phyloP scores from a whole-genome alignment of 2,113 vertebrate genomes.

The Macroglossus sobrinus region DNA sequence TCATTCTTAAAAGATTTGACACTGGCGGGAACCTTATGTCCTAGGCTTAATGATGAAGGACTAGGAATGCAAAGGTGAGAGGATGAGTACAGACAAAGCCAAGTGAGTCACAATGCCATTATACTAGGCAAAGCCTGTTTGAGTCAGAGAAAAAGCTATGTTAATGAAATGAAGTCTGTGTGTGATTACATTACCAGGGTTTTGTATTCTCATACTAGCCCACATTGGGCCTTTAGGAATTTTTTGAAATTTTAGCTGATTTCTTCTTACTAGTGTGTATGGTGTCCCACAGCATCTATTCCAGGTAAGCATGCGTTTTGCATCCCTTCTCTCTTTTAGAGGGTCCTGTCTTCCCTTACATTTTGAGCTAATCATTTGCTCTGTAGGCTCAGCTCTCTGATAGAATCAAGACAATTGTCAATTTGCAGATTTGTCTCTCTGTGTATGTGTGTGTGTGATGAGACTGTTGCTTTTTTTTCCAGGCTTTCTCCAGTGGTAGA shows the following conservation, averaged over 20 bases:
- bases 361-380: not conserved
- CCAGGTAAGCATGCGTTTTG: not conserved
- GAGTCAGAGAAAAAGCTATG: too few species aligned
- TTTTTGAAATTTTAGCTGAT: not conserved
- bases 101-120: too few species aligned
- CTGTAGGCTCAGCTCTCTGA: not conserved
- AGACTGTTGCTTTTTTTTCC: not conserved
- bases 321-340: not conserved
- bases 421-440: not conserved
- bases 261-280: not conserved
- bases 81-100: too few species aligned
- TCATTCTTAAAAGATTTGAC: too few species aligned
- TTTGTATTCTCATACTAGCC: not conserved
- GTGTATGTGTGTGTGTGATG: not conserved
- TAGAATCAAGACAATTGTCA: not conserved
- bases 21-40: too few species aligned
- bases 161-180: too few species aligned
- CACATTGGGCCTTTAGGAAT: not conserved
- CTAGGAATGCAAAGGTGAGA: too few species aligned
- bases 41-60: too few species aligned
- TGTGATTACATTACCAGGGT: too few species aligned
- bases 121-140: too few species aligned
- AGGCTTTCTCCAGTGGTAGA: not conserved
- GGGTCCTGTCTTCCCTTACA: not conserved
- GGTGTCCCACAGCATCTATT: not conserved